These are phyloP conservation scores for Polydrusus pterygomalis DNA, from an alignment of 2,888 invertebrate species.

Conservation along the genomic window DNA sequence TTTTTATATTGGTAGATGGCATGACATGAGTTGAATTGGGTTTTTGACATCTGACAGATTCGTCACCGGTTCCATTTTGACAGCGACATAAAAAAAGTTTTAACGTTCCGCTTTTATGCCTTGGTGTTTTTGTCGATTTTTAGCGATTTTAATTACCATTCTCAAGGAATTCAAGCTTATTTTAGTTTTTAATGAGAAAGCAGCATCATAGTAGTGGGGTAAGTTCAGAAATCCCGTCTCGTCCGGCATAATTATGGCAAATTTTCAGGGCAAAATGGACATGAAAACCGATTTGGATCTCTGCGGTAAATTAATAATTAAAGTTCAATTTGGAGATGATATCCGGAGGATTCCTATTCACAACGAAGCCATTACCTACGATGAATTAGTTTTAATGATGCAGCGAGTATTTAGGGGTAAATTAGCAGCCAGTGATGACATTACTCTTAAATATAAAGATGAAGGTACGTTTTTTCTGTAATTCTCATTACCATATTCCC, in stretches of 20 bases:
- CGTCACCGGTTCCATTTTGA: constrained; percentile 54
- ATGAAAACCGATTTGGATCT: constrained; percentile 71
- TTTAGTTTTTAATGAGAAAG: constrained; percentile 56
- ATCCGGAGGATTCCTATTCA: constrained; percentile 81
- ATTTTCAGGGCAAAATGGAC: constrained; percentile 66
- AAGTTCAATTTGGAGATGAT: constrained; percentile 79
- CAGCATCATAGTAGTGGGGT: constrained; percentile 58
- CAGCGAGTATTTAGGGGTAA: constrained; percentile 81
- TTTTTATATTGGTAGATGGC: too few relatives aligned
- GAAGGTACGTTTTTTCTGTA: constrained; percentile 73
- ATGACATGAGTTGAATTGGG: too few relatives aligned
- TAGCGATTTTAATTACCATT: constrained; percentile 58
- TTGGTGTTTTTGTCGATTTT: constrained; percentile 61
- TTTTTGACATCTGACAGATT: constrained; percentile 32
- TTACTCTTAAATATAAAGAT: constrained; percentile 82
- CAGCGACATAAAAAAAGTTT: constrained; percentile 56
- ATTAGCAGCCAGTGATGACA: constrained; percentile 78
- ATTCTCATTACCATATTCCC: constrained; percentile 42
- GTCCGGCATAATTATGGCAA: constrained; percentile 25
- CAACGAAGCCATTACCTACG: constrained; percentile 83
- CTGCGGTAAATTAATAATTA: constrained; percentile 74
- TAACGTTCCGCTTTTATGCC: constrained; percentile 56
- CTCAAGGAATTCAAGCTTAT: constrained; percentile 55
- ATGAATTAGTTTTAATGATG: constrained; percentile 83
- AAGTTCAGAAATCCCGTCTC: constrained; percentile 48